Conservation (phyloP, 2,888 invertebrate species). For the Halictus quadricinctus region DNA sequence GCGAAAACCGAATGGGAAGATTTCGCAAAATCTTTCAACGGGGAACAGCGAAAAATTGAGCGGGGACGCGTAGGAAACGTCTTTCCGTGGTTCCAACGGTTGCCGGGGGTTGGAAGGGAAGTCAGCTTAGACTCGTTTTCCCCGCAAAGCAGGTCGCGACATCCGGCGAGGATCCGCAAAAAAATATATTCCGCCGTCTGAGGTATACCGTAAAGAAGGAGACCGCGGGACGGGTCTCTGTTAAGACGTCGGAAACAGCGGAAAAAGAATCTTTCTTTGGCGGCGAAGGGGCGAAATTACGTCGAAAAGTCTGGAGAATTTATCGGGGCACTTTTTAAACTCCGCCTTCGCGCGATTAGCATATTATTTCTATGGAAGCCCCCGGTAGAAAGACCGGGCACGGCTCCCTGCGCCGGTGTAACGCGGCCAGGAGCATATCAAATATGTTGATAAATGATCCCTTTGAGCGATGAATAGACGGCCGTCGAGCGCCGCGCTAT, state of each 20-base stretch:
- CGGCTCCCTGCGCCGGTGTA: slow-evolving; percentile 65
- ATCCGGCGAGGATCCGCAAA: slow-evolving; percentile 37
- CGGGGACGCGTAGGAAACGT: not conserved
- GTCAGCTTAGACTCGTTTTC: slow-evolving; percentile 27
- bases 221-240: slow-evolving; percentile 63
- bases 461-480: slow-evolving; percentile 80
- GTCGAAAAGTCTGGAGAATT: slow-evolving; percentile 81
- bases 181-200: slow-evolving; percentile 57
- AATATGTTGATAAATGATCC: slow-evolving; percentile 83
- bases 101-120: not conserved
- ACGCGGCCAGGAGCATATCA: slow-evolving; percentile 79
- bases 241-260: slow-evolving; percentile 70
- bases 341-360: slow-evolving; percentile 81
- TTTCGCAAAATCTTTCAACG: not conserved
- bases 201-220: slow-evolving; percentile 52
- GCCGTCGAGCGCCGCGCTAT: slow-evolving; percentile 63
- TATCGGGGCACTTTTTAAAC: slow-evolving; percentile 82
- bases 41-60: not conserved
- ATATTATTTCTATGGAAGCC: slow-evolving; percentile 81
- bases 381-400: slow-evolving; percentile 59
- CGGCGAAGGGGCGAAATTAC: slow-evolving; percentile 78
- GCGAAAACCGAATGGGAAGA: no score
- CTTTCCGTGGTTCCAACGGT: not conserved
- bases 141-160: slow-evolving; percentile 49
- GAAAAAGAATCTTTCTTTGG: slow-evolving; percentile 76